phyloP scores from a whole-genome alignment of 2,113 vertebrate genomes.

The human (Homo sapiens) region GRCh38 chr4:108226501-108227000 shows the following conservation, averaged over 20 bases:
- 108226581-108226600: background rate
- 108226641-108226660: background rate
- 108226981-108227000: accelerated
- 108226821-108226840: background rate
- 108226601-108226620: background rate
- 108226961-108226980: background rate
- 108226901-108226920: background rate
- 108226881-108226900: background rate
- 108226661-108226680: background rate
- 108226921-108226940: background rate
- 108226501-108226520: slow-evolving; percentile 29
- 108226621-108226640: background rate
- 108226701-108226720: background rate
- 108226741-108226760: background rate
- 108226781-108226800: background rate
- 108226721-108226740: background rate
- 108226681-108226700: background rate
- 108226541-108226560: background rate
- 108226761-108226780: background rate
- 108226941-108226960: background rate
- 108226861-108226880: background rate
- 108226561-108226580: background rate
- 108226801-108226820: background rate
- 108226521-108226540: background rate
- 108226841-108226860: background rate